Base-by-base conservation (phyloP, 2,888 invertebrate genomes). In the Cataglyphis rosenhaueri region DNA sequence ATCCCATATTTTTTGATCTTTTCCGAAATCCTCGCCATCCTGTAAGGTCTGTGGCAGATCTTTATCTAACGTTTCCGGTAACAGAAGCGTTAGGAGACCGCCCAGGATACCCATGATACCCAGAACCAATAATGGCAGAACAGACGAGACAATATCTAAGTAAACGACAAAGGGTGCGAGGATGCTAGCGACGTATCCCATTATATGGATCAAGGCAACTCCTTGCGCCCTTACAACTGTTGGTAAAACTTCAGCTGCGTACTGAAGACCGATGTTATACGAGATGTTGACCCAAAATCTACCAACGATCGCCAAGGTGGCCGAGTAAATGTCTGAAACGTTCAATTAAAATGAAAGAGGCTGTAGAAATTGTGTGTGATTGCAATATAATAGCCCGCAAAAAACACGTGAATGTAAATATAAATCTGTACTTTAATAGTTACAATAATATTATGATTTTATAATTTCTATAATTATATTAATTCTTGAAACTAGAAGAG, bases 221-320 rank as follows among this genome's bases (percentile, higher is more conserved):
- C 98, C 98, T 93, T 98, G 98, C 0, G 98, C 98, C 64, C 98
- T 94, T 0, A 98, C 97, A 0, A 98, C 98, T 0, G 98, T 98
- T 0, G 98, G 98, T 12, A 98, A 93, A 18, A 98, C 94, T 93
- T 98, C 98, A 0, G 98, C 98, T 0, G 98, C 98, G 94, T 98
- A 98, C 89, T 98, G 98, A 0, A 98, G 95, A 0, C 98, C 98
- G 86, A 98, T 98, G 94, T 98, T 98, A 95, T 98, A 98, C 0
- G 98, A 97, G 73, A 98, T 98, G 93, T 98, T 98, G 15, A 98
- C 97, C 85, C 97, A 97, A 89, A 98, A 98, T 25, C 98, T 95
- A 4, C 98, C 98, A 84, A 97, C 95, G 85, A 98, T 97, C 9
- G 98, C 98, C 74, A 98, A 94, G 0, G 97, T 95, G 0, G 98